Evolutionary conservation across 2,113 vertebrate species (phyloP), one percentile per base, ranked within the genome.

Genomic region (Epinephelus cyanopodus): DNA sequence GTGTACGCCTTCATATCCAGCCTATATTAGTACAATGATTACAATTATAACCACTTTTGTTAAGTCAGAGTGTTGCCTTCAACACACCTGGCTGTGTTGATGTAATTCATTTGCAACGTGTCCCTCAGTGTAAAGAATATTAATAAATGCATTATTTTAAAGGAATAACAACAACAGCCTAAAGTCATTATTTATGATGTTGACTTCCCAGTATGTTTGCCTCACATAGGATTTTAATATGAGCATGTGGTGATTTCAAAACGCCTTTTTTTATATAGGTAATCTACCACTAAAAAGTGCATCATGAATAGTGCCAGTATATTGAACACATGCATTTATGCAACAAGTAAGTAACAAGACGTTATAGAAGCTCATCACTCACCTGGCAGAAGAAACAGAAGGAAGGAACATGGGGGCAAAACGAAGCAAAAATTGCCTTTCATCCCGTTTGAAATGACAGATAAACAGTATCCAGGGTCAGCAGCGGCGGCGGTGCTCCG

Each of bases 351-450:
- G 54, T 21, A 37, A 37, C 4, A 58, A 77, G 33, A 48, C 67
- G 37, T 27, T 27, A 18, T 14, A 68, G 21, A 1, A 80, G 25
- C 27, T 15, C 0, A 4, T 65, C 56, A 89, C 94, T 95, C 76
- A 96, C 95, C 94, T 42, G 89, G 75, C 0, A 93, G 82, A 29
- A 93, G 77, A 72, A 77, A 82, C 54, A 91, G 29, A 21, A 95
- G 63, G 25, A 88, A 62, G 42, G 27, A 91, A 74, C 72, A 92
- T 23, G 64, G 15, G 57, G 27, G 29, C 25, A 84, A 72, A 57
- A 75, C 17, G 18, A 86, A 45, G 66, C 66, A 29, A 79, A 89
- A 69, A 57, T 4, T 77, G 65, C 9, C 39, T 81, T 89, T 86
- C 95, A 95, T 96, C 68, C 63, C 91, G 45, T 82, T 71, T 29